Evolutionary conservation across 2,797 vertebrate species (phyloP).

Genomic region (Potorous gilbertii): DNA sequence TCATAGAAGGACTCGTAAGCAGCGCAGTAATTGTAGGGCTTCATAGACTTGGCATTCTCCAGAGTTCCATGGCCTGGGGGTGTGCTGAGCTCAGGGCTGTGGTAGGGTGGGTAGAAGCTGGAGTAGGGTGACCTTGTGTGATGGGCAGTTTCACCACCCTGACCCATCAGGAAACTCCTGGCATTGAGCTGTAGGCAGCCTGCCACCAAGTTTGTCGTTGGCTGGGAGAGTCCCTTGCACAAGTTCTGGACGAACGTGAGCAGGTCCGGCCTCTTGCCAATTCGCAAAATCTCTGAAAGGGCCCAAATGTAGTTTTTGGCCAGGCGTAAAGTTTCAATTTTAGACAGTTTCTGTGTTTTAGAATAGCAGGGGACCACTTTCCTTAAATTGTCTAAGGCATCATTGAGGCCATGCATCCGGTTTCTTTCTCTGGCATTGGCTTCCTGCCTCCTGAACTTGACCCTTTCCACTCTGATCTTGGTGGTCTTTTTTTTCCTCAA

Average conservation of each 20-base stretch:
- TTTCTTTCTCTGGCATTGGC: slow-evolving; percentile 96
- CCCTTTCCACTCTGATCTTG: slow-evolving; percentile 91
- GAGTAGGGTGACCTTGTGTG: slow-evolving; percentile 93
- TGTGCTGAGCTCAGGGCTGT: slow-evolving; percentile 92
- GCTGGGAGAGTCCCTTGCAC: slow-evolving; percentile 99
- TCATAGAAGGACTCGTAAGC: slow-evolving; percentile 97
- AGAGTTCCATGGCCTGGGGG: slow-evolving; percentile 91
- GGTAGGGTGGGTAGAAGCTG: slow-evolving; percentile 93
- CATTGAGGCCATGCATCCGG: slow-evolving; percentile 97
- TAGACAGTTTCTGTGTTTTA: slow-evolving; percentile 99
- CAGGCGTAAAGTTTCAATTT: slow-evolving; percentile 97
- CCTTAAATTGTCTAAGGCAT: slow-evolving; percentile 96
- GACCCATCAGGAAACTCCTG: slow-evolving; percentile 96
- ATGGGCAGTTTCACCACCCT: slow-evolving; percentile 92
- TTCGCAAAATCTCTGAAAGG: slow-evolving; percentile 96
- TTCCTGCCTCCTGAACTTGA: slow-evolving; percentile 95
- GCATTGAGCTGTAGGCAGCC: slow-evolving; percentile 98
- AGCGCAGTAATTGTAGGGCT: slow-evolving; percentile 94
- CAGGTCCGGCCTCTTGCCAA: slow-evolving; percentile 97
- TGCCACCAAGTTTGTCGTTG: slow-evolving; percentile 98
- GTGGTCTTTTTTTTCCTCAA: slow-evolving; percentile 95
- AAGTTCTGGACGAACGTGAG: slow-evolving; percentile 98
- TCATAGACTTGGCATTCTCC: slow-evolving; percentile 94
- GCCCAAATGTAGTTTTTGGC: slow-evolving; percentile 99
- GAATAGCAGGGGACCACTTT: slow-evolving; percentile 99